phyloP scores from a whole-genome alignment of 2,888 invertebrate genomes.

The Nudaria mundana region DNA sequence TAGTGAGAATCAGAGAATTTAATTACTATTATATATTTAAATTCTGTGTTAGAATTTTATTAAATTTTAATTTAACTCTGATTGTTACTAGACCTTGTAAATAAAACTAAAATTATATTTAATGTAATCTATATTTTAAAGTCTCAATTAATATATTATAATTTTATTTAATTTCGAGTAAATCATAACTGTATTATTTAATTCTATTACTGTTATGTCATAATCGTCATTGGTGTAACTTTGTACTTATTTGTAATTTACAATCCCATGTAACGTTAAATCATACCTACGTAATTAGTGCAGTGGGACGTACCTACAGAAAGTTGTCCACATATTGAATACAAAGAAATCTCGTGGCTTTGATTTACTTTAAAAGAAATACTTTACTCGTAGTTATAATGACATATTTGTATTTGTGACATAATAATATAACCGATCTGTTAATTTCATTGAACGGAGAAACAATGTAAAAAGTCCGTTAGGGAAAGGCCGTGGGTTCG shows the following conservation, averaged over 20 bases:
- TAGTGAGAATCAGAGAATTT: conserved; percentile 15
- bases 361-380: conserved; percentile 10
- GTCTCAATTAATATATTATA: conserved; percentile 25
- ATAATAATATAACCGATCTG: conserved; percentile 4
- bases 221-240: conserved; percentile 19
- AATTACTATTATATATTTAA: conserved; percentile 4
- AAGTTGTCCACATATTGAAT: background rate
- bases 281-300: conserved; percentile 2
- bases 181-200: conserved; percentile 15
- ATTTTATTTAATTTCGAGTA: conserved; percentile 19
- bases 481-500: too few species aligned
- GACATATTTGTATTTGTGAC: conserved; percentile 2
- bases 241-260: conserved; percentile 32
- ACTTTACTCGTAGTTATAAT: background rate
- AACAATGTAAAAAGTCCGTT: too few species aligned
- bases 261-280: conserved; percentile 1
- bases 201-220: conserved; percentile 24
- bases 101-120: too few species aligned
- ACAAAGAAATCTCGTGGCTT: conserved; percentile 7
- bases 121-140: conserved; percentile 20
- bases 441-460: too few species aligned
- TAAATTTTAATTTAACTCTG: conserved; percentile 15
- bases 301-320: too few species aligned
- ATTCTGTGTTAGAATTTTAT: conserved; percentile 5
- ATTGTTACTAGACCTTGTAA: conserved; percentile 23